Conservation (phyloP, 92 coral and sea anemone genomes). For the Porites rus region DNA sequence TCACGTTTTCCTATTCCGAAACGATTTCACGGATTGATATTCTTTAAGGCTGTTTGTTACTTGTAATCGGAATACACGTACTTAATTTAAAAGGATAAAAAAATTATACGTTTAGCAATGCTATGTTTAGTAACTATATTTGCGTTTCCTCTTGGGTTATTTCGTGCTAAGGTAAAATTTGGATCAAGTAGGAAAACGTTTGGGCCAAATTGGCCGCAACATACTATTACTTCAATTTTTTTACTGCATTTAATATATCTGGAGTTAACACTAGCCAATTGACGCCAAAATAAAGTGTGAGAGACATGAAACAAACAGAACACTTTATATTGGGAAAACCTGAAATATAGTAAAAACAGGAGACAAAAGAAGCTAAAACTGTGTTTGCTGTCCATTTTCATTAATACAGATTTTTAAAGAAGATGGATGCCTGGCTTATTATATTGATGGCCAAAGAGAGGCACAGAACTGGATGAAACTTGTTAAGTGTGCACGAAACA, state of each 20-base stretch:
- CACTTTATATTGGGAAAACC: not conserved
- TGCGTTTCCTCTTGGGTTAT: not conserved
- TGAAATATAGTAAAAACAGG: too few species aligned
- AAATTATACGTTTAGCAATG: not conserved
- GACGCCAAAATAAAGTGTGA: not conserved
- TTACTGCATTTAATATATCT: too few species aligned
- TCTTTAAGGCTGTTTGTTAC: not conserved
- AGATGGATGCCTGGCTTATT: slow-evolving; percentile 79
- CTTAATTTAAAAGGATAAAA: not conserved
- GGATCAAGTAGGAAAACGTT: not conserved
- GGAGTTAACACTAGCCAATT: too few species aligned
- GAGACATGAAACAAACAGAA: too few species aligned
- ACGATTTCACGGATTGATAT: not conserved
- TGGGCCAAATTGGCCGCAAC: not conserved
- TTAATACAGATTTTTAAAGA: slow-evolving; percentile 56
- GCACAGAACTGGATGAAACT: slow-evolving; percentile 96
- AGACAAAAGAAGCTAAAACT: not conserved
- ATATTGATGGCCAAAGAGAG: slow-evolving; percentile 89
- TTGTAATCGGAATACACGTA: not conserved
- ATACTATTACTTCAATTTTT: too few species aligned
- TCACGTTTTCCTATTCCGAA: not conserved
- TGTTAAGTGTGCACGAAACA: slow-evolving; percentile 85
- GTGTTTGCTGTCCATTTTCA: not conserved
- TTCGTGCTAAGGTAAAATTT: not conserved
- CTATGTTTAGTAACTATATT: not conserved